Base-by-base conservation (phyloP, 2,888 invertebrate species). In the Ectemnius continuus region DNA sequence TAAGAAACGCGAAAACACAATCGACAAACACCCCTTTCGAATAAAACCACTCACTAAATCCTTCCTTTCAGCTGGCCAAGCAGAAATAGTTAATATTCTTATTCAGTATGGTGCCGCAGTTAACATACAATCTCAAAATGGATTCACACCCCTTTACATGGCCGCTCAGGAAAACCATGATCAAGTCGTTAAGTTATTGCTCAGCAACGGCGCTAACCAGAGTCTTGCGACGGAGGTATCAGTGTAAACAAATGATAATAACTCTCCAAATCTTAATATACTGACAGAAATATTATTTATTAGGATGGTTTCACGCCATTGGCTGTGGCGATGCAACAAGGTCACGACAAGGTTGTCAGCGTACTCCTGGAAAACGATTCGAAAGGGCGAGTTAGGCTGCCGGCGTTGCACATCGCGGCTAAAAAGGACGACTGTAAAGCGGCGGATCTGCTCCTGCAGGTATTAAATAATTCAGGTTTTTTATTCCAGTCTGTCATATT, bases 261-360 rank as follows among this genome's bases (percentile, higher is more conserved):
- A 36, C 8, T 36, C 1, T 36, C 0, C 11, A 1, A 36, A 36
- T 36, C 6, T 61, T 13, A 13, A 46, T 56, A 0, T 46, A 6
- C 4, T 1, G 0, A 16, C 4, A 13, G 2, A n/a, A 18, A 20
- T 3, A 61, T 67, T 36, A 14, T 47, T 61, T 16, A 45, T 6
- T n/a, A 82, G 97, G 99, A 99, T 92, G 99, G 99, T 3, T 99
- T 99, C 92, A 99, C 99, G 20, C 99, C 99, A 0, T 92, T 99
- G 80, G 99, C 99, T 4, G 99, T 99, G 46, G 99, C 99, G n/a
- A 97, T 99, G 95, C 99, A 99, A 91, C 99, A 99, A 86, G 96
- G 96, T 0, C 99, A 99, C 92, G 99, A 99, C 89, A 95, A 98
- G 91, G 98, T 99, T 60, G 99, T 99, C 0, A 97, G 98, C 0